These are phyloP conservation scores for Jordanella pulchra DNA, from an alignment of 2,797 vertebrate species.

Conservation along the genomic window DNA sequence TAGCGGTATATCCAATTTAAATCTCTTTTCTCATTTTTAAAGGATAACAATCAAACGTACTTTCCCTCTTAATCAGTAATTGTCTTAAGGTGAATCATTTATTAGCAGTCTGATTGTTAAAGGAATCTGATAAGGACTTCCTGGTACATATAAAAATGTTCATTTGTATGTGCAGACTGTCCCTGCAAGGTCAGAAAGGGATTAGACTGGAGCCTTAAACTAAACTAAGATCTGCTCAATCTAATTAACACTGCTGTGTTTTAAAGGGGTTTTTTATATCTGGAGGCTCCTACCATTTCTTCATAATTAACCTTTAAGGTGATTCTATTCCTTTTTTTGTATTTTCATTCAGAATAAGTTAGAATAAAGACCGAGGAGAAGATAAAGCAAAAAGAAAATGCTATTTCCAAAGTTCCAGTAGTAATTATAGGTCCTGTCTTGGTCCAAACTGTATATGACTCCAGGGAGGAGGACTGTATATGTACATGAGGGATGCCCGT, in stretches of 20 bases:
- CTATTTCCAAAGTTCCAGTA: slow-evolving; percentile 44
- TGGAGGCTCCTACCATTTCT: not conserved
- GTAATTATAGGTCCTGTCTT: slow-evolving; percentile 70
- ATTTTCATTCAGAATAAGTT: slow-evolving; percentile 34
- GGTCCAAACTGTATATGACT: slow-evolving; percentile 43
- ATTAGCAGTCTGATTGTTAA: not conserved
- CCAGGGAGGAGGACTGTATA: slow-evolving; percentile 54
- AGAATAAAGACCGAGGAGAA: slow-evolving; percentile 48
- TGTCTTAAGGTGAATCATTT: not conserved
- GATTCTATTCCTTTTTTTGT: not conserved
- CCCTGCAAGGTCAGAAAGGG: not conserved
- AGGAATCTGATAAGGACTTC: not conserved
- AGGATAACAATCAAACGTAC: no score
- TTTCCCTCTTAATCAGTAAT: not conserved
- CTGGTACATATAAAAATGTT: not conserved
- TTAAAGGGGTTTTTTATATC: not conserved
- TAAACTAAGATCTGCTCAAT: not conserved
- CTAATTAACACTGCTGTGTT: not conserved
- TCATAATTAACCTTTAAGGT: not conserved
- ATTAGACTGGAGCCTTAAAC: not conserved
- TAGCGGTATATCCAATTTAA: no score
- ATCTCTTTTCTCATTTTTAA: no score
- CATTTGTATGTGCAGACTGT: not conserved
- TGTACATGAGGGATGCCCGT: slow-evolving; percentile 47
- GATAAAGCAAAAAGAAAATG: slow-evolving; percentile 28